phyloP scores from a whole-genome alignment of 2,888 invertebrate species.

The Leptopilina syphax region DNA sequence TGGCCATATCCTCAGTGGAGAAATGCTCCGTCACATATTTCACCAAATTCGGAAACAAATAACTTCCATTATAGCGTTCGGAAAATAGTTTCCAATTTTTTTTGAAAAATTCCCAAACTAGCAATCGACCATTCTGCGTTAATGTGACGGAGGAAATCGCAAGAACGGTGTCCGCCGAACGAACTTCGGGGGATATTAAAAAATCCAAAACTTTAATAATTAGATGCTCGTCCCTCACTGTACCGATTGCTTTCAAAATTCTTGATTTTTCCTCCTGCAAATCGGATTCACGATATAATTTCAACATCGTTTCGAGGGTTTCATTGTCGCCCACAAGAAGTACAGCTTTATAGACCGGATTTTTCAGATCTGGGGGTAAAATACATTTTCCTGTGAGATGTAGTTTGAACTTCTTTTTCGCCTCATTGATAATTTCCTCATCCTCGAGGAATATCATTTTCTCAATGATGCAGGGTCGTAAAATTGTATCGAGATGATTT shows the following conservation, averaged over 20 bases:
- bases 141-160: slow-evolving; percentile 92
- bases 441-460: slow-evolving; percentile 90
- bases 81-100: slow-evolving; percentile 87
- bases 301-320: slow-evolving; percentile 87
- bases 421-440: slow-evolving; percentile 85
- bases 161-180: slow-evolving; percentile 93
- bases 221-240: slow-evolving; percentile 85
- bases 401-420: slow-evolving; percentile 83
- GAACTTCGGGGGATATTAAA: slow-evolving; percentile 92
- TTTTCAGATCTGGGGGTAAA: slow-evolving; percentile 90
- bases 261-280: slow-evolving; percentile 96
- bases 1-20: slow-evolving; percentile 87
- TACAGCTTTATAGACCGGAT: slow-evolving; percentile 91
- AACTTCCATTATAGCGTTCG: slow-evolving; percentile 91
- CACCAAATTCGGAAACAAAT: slow-evolving; percentile 88
- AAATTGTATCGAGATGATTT: slow-evolving; percentile 86
- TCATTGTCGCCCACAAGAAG: slow-evolving; percentile 82
- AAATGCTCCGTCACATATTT: slow-evolving; percentile 93
- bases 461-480: slow-evolving; percentile 85
- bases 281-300: slow-evolving; percentile 89
- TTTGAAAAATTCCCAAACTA: slow-evolving; percentile 95
- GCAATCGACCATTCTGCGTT: slow-evolving; percentile 87
- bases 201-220: slow-evolving; percentile 88
- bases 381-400: slow-evolving; percentile 81
- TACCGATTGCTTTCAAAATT: slow-evolving; percentile 90